Conservation (phyloP, 1,140 invertebrate species). For the Cylas formicarius region DNA sequence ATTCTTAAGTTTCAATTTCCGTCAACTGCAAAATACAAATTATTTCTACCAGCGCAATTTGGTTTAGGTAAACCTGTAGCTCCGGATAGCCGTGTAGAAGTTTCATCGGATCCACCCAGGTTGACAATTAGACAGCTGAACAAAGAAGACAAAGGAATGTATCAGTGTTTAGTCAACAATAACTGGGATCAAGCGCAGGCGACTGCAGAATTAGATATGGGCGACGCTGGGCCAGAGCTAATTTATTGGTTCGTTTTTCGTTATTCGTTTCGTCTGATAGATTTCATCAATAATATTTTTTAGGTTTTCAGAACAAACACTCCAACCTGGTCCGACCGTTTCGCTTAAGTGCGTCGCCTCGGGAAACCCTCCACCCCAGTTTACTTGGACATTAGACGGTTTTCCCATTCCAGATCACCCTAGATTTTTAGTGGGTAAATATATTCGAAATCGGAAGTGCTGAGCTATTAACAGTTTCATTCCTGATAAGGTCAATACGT, state of each 20-base stretch:
- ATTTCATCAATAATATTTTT: not conserved
- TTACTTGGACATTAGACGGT: slow-evolving; percentile 81
- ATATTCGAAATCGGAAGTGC: not conserved
- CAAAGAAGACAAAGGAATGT: slow-evolving; percentile 77
- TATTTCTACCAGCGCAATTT: not conserved
- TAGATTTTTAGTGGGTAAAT: slow-evolving; percentile 68
- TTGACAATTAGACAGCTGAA: slow-evolving; percentile 62
- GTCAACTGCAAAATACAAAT: not conserved
- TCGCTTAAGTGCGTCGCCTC: slow-evolving; percentile 86
- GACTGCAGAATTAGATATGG: slow-evolving; percentile 71
- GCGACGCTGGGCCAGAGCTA: slow-evolving; percentile 77
- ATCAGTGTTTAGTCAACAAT: slow-evolving; percentile 82
- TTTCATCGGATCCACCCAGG: slow-evolving; percentile 46
- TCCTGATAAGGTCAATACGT: slow-evolving; percentile 61
- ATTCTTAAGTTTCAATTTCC: too few species aligned
- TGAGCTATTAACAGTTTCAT: not conserved
- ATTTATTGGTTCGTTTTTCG: slow-evolving; percentile 55
- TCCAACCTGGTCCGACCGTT: slow-evolving; percentile 79
- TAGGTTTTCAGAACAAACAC: slow-evolving; percentile 78
- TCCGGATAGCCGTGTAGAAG: slow-evolving; percentile 52
- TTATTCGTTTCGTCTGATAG: not conserved
- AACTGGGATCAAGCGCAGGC: slow-evolving; percentile 80
- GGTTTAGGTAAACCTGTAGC: slow-evolving; percentile 51
- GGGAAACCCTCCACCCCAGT: slow-evolving; percentile 84
- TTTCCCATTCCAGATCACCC: slow-evolving; percentile 68